phyloP scores from a whole-genome alignment of 2,797 vertebrate genomes.

The Vireo griseus region DNA sequence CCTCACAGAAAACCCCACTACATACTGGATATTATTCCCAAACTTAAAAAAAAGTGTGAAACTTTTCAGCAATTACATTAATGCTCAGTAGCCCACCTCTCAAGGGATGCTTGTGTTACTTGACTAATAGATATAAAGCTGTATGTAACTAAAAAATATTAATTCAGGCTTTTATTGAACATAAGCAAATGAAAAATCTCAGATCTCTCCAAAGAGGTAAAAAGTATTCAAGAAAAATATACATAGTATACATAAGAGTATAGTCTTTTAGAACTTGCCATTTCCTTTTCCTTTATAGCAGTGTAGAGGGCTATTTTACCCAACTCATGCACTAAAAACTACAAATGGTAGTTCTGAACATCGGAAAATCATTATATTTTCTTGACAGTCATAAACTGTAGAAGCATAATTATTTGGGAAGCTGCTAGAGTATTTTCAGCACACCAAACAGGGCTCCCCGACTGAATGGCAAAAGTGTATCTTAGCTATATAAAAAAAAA shows the following conservation, averaged over 20 bases:
- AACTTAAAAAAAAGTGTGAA: background rate
- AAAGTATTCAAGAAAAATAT: background rate
- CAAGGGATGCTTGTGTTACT: constrained; percentile 20
- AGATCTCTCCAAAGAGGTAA: background rate
- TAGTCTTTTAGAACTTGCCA: background rate
- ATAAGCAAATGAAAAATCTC: background rate
- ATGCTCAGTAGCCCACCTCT: background rate
- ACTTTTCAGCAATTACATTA: constrained; percentile 39
- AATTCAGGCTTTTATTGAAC: background rate
- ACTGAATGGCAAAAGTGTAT: background rate
- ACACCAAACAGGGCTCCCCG: background rate
- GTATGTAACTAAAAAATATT: background rate
- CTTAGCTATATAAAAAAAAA: background rate
- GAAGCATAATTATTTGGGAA: background rate
- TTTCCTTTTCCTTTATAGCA: background rate
- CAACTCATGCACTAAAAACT: background rate
- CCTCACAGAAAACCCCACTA: background rate
- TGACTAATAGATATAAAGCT: background rate
- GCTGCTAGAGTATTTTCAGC: background rate
- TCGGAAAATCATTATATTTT: background rate
- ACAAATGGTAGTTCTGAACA: background rate
- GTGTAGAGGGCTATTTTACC: background rate
- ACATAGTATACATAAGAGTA: background rate
- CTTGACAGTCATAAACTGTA: background rate
- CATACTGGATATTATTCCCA: background rate